Evolutionary conservation across 2,797 vertebrate genomes (phyloP).

Genomic region (Smutsia gigantea): DNA sequence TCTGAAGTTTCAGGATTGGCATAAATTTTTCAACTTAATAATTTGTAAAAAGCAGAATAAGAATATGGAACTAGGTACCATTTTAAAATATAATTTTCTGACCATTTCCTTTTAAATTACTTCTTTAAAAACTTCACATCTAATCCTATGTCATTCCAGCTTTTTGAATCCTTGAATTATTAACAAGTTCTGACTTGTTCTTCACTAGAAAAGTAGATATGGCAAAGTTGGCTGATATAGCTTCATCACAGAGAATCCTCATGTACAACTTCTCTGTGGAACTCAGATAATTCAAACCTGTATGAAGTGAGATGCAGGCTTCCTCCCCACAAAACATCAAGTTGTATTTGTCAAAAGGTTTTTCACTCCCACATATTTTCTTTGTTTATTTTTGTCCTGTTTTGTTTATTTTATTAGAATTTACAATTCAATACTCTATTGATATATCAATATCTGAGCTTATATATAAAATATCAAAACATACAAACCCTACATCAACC

Average conservation of each 20-base stretch:
- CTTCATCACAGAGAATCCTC: not conserved
- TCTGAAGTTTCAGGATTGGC: not conserved
- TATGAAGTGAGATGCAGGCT: not conserved
- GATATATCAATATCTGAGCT: not conserved
- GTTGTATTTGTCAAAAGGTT: not conserved
- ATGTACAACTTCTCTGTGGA: not conserved
- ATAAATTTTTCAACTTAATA: not conserved
- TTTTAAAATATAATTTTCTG: constrained; percentile 18
- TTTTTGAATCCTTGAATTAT: not conserved
- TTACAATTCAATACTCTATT: not conserved
- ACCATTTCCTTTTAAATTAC: not conserved
- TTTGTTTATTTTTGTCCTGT: not conserved
- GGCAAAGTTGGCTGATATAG: not conserved
- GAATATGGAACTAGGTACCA: not conserved
- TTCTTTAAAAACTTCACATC: not conserved
- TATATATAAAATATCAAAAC: not conserved
- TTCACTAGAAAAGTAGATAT: not conserved
- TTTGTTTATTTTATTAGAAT: constrained; percentile 9
- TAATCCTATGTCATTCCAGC: not conserved
- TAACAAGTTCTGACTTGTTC: not conserved
- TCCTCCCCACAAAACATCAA: not conserved
- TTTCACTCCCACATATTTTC: not conserved
- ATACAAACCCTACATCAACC: not conserved
- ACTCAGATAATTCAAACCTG: not conserved
- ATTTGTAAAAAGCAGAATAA: not conserved